Evolutionary conservation across 2,888 invertebrate species (phyloP), one percentile per base, ranked within the genome.

Genomic region (Chymomyza fuscimana): DNA sequence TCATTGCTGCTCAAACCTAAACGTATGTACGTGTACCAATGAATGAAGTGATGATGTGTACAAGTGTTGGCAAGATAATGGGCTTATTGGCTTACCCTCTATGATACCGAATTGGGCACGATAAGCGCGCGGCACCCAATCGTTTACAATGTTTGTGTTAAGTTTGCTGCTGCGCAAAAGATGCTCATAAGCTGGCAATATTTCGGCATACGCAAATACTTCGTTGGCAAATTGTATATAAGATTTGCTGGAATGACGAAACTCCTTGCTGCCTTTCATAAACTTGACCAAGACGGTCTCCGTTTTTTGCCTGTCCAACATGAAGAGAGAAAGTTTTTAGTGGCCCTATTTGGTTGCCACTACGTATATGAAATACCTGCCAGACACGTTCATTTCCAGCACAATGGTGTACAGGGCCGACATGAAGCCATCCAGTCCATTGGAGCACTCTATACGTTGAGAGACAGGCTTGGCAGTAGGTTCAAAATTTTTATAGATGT

Each of bases 211-310:
- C 29, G 89, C 86, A 40, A 85, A 90, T 10, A 90, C 77, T 70
- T 92, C 92, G 71, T 92, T 92, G 40, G 88, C 82, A 67, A 90
- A 91, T 76, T 91, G 92, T 16, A 78, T 85, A 65, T 89, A 90
- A 1, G 89, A 89, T 76, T 90, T 89, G 68, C 89, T 89, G 2
- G 80, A 79, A 32, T 83, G 81, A 1, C 92, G 89, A 59, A 91
- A 91, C 15, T 75, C 72, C 3, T 79, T 77, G 61, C 86, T 87
- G 25, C 91, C 91, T 65, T 90, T 91, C 91, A 92, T 92, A 64
- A 92, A 91, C 70, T 92, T 92, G 0, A 86, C 86, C 63, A 92
- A 80, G 12, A 89, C 70, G 54, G 77, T 58, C 29, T 90, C 80
- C 15, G 74, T 78, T 4, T 64, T 73, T 15, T 54, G 63, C 12